phyloP scores from a whole-genome alignment of 2,113 vertebrate genomes.

The Solea solea region DNA sequence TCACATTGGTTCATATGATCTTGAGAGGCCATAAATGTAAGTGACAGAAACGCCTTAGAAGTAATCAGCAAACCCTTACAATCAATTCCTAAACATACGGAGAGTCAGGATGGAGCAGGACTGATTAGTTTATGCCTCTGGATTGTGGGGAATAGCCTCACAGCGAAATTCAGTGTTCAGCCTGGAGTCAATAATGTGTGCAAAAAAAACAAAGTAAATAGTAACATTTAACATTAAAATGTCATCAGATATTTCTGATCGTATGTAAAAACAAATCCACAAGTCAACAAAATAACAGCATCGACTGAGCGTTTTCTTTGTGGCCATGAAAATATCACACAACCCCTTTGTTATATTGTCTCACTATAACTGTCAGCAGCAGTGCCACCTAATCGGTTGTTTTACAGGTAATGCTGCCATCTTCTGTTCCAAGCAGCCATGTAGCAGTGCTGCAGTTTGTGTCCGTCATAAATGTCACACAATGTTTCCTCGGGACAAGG shows the following conservation, averaged over 20 bases:
- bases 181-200: background rate
- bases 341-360: too few species aligned
- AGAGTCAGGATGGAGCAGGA: background rate
- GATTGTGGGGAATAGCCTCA: background rate
- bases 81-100: background rate
- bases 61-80: background rate
- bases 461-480: background rate
- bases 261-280: too few species aligned
- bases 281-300: background rate
- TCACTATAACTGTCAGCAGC: too few species aligned
- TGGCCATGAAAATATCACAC: too few species aligned
- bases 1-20: background rate
- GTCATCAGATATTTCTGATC: background rate
- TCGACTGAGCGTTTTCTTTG: too few species aligned
- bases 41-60: background rate
- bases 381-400: background rate
- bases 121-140: background rate
- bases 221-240: background rate
- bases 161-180: background rate
- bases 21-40: background rate
- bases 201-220: background rate
- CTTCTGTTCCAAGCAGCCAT: background rate
- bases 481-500: too few species aligned
- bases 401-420: slow-evolving; percentile 3
- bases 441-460: background rate